Percentiles rank a stretch among this genome's conserved stretches.
These are phyloP conservation scores for Arnoldichthys spilopterus DNA, from an alignment of 2,797 vertebrate species.

Conservation along the genomic window DNA sequence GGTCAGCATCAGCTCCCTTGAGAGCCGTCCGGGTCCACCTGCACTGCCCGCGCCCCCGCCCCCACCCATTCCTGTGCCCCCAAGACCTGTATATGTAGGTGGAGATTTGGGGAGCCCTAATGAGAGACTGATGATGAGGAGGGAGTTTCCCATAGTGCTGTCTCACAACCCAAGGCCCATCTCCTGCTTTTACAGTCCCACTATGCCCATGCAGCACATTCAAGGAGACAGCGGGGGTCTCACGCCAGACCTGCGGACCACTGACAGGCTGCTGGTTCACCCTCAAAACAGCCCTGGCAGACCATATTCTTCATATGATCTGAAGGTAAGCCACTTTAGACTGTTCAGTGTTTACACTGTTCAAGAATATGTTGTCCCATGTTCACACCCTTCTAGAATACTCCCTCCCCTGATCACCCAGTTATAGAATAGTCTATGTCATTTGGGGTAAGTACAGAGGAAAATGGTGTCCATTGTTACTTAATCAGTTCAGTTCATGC, in stretches of 20 bases:
- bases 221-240: constrained; percentile 68
- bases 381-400: too few relatives aligned
- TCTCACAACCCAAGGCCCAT: constrained; percentile 82
- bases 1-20: constrained; percentile 75
- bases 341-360: background rate
- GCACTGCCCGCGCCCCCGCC: constrained; percentile 53
- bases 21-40: constrained; percentile 64
- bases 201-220: constrained; percentile 70
- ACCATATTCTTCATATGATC: constrained; percentile 83
- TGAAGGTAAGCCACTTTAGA: constrained; percentile 81
- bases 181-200: constrained; percentile 83
- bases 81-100: constrained; percentile 70
- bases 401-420: background rate
- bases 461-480: too few relatives aligned
- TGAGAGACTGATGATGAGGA: constrained; percentile 75
- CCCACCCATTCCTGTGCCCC: constrained; percentile 68
- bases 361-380: too few relatives aligned
- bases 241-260: constrained; percentile 73
- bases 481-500: too few relatives aligned
- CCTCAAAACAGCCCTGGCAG: constrained; percentile 83
- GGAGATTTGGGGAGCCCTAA: constrained; percentile 73
- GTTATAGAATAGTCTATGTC: background rate
- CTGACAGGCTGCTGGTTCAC: constrained; percentile 84
- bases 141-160: constrained; percentile 76
- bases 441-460: too few relatives aligned